Evolutionary conservation across 2,113 vertebrate genomes (phyloP).

Genomic region (Lethenteron camtschaticum): DNA sequence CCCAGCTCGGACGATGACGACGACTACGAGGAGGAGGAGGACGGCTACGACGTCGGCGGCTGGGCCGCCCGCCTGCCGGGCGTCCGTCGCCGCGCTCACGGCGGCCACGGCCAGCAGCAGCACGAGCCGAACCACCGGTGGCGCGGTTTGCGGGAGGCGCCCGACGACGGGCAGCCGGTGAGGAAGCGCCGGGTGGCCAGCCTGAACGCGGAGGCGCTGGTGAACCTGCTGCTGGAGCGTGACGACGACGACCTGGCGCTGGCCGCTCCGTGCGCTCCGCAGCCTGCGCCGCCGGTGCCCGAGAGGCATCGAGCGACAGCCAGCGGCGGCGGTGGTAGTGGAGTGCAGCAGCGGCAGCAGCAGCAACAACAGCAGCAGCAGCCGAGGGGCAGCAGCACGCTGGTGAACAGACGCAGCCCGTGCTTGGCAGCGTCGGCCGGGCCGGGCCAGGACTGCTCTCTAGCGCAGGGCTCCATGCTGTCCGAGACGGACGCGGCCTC

Average conservation of each 20-base stretch:
- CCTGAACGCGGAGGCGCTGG: slow-evolving; percentile 2
- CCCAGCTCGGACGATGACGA: neutral
- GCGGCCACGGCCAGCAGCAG: no score
- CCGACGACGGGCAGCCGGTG: no score
- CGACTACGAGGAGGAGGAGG: no score
- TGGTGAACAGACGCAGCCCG: neutral
- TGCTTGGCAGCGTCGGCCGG: neutral
- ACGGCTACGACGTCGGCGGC: no score
- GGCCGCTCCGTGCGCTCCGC: neutral
- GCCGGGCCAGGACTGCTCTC: neutral
- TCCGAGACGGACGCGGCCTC: neutral
- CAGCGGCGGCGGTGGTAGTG: no score
- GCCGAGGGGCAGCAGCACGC: neutral
- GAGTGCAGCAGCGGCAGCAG: neutral
- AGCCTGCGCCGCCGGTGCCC: no score
- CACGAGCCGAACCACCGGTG: neutral
- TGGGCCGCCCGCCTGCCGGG: no score
- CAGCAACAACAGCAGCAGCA: neutral
- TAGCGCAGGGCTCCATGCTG: neutral
- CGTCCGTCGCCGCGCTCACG: no score
- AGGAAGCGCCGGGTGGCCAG: slow-evolving; percentile 1
- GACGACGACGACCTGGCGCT: neutral
- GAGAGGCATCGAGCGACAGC: no score
- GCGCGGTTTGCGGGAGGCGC: no score
- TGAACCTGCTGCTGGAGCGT: slow-evolving; percentile 3